A percentile compares a stretch with the other conserved stretches of the same genome.
phyloP scores from a whole-genome alignment of 2,888 invertebrate genomes.

The Thyatira batis region DNA sequence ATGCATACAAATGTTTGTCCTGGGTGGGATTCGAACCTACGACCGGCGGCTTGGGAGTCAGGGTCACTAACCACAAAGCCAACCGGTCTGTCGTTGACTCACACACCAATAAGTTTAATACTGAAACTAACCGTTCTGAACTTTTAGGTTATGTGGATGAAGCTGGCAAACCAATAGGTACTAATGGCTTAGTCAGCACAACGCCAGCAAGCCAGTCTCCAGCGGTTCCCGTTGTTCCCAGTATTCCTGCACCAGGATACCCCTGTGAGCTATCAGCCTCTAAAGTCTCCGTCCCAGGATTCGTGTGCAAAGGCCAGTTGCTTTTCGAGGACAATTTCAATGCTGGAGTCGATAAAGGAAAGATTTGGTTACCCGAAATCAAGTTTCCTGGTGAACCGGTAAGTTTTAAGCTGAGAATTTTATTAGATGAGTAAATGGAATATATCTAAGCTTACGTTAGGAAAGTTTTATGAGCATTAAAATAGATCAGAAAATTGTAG shows the following conservation, averaged over 20 bases:
- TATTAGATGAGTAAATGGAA: background rate
- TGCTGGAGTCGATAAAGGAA: slow-evolving; percentile 57
- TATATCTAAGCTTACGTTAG: no score
- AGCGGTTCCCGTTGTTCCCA: slow-evolving; percentile 4
- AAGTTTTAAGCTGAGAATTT: slow-evolving; percentile 35
- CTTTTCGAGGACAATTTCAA: slow-evolving; percentile 85
- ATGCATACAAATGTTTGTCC: no score
- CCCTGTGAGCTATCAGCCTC: slow-evolving; percentile 63
- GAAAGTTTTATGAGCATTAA: no score
- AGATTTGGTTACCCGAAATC: slow-evolving; percentile 82
- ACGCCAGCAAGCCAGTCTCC: slow-evolving; percentile 6
- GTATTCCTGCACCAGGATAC: slow-evolving; percentile 30
- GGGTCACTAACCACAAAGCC: no score
- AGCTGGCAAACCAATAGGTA: slow-evolving; percentile 48
- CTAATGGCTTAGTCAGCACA: slow-evolving; percentile 5
- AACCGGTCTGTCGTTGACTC: no score
- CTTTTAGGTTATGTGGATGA: slow-evolving; percentile 60
- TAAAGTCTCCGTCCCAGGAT: slow-evolving; percentile 56
- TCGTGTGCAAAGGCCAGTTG: slow-evolving; percentile 80
- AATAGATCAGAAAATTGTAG: no score
- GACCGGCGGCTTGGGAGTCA: no score
- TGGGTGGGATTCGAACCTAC: no score
- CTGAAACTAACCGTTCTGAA: background rate
- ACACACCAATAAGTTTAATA: no score
- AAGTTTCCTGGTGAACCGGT: slow-evolving; percentile 84